Base-by-base conservation (phyloP, 1,140 invertebrate genomes). In the Laodelphax striatellus region DNA sequence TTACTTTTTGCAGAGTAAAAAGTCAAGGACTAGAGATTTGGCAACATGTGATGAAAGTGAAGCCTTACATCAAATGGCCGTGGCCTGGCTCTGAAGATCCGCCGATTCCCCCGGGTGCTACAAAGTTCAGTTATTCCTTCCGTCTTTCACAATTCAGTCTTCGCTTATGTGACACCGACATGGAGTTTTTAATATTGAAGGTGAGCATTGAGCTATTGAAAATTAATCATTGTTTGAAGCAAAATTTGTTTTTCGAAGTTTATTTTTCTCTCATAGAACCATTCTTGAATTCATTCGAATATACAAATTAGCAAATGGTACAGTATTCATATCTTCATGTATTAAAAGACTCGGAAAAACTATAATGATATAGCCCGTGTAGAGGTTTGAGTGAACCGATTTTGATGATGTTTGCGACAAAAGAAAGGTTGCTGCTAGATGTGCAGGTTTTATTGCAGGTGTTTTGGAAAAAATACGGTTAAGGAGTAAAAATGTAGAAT, bases 51-150 rank as follows among this genome's bases (percentile, higher is more conserved):
- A 63, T 76, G 10, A 50, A 71, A 14, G 72, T 72, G 14, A 14
- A 34, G 10, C 46, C 43, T 16, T 38, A 31, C 21, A 13, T 60
- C 17, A 53, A 60, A 21, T 16, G 22, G 46, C 52, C 70, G 71
- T 53, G 69, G 69, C 3, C 62, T 65, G 50, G 64, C 71, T 14
- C 72, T 67, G 72, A 56, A 0, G 82, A 85, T 67, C 80, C 83
- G 8, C 86, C 86, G 0, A 84, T 88, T 50, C 86, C 86, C 24
- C 80, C 83, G 60, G 76, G 85, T 43, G 84, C 85, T 10, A 86
- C 86, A 5, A 88, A 88, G 68, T 82, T 88, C 64, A 88, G 86
- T 66, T 84, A 89, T 69, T 88, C 86, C 4, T 82, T 75, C 46
- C 78, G 86, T 58, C 71, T 87, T 46, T 77, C 81, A 31, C 80